Conservation (phyloP, 2,113 vertebrate species). For the Trogon surrucura region DNA sequence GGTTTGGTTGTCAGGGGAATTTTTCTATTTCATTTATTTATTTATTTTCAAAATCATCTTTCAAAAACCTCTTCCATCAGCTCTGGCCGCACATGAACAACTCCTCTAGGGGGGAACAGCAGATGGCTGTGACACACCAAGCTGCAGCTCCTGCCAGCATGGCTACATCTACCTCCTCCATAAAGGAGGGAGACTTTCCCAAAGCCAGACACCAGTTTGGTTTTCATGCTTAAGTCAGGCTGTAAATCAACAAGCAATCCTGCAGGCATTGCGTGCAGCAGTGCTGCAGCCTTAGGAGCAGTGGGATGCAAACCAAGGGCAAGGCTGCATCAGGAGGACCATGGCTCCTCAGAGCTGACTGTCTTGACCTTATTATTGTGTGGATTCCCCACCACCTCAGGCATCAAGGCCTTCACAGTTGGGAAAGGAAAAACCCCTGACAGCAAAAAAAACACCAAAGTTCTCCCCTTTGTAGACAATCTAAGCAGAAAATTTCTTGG, state of each 20-base stretch:
- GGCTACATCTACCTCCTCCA: background rate
- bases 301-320: background rate
- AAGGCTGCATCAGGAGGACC: background rate
- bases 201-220: background rate
- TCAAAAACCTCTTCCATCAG: background rate
- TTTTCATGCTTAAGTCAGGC: background rate
- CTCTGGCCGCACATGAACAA: too few species aligned
- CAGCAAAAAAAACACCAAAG: background rate
- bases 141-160: background rate
- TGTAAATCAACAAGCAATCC: background rate
- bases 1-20: background rate
- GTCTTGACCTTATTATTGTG: too few species aligned
- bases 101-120: background rate
- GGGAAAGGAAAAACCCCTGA: background rate
- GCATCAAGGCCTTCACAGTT: background rate
- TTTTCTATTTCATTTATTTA: background rate
- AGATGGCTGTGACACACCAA: background rate
- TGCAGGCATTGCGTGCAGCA: fast-evolving
- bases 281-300: background rate
- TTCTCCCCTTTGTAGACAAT: background rate
- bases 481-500: background rate
- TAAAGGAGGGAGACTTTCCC: background rate
- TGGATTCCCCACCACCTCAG: background rate
- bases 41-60: background rate
- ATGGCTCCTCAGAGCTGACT: too few species aligned